These are phyloP conservation scores for Labeo rohita DNA, from an alignment of 2,113 vertebrate species.

Conservation along the genomic window DNA sequence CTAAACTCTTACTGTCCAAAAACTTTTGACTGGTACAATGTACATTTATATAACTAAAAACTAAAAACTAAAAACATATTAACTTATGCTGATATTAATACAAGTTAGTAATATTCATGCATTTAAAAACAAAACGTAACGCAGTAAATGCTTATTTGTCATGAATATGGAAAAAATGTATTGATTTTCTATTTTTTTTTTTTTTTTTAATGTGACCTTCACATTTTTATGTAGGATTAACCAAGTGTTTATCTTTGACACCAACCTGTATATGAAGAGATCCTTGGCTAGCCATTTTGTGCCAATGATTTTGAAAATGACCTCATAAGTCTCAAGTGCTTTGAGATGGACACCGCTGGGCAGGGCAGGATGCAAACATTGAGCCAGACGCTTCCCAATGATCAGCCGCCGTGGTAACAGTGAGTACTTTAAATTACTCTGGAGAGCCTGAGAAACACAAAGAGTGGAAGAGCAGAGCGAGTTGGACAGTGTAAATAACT, in stretches of 20 bases:
- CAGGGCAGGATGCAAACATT: constrained; percentile 94
- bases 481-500: neutral
- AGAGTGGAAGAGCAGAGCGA: neutral
- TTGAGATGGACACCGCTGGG: constrained; percentile 97
- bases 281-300: constrained; percentile 92
- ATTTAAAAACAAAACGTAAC: neutral
- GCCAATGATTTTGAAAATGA: constrained; percentile 98
- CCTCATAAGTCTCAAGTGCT: constrained; percentile 95
- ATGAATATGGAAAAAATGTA: too few relatives aligned
- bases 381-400: constrained; percentile 94
- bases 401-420: constrained; percentile 87
- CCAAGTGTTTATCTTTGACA: neutral
- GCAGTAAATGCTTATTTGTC: neutral
- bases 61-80: neutral
- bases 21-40: too few relatives aligned
- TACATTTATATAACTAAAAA: neutral
- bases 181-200: neutral
- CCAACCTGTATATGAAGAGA: constrained; percentile 90
- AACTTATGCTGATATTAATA: neutral
- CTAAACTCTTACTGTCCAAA: too few relatives aligned
- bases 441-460: constrained; percentile 84
- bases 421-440: constrained; percentile 95
- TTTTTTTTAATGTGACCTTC: neutral
- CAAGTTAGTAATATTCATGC: neutral
- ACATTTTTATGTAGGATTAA: neutral